Conservation (phyloP, 2,888 invertebrate species). For the Dicyrtomina minuta region DNA sequence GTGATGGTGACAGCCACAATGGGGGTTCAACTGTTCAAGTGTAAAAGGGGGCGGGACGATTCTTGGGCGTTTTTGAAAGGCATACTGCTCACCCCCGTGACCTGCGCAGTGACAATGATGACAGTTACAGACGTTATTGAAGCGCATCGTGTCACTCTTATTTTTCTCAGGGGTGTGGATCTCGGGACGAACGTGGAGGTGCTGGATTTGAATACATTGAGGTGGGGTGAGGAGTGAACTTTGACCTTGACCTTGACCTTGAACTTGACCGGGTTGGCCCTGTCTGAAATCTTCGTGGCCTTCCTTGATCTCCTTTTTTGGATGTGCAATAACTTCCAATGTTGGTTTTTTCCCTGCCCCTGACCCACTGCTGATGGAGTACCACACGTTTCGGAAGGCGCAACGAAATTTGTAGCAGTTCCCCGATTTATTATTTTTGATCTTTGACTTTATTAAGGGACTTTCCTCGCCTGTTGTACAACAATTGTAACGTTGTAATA, state of each 20-base stretch:
- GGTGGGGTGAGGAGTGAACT: background rate
- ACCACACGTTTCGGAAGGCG: conserved; percentile 8
- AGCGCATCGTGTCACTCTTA: conserved; percentile 15
- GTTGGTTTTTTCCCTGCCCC: background rate
- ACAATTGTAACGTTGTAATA: no score
- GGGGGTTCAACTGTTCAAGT: background rate
- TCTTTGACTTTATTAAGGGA: no score
- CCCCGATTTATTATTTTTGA: no score
- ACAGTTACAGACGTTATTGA: background rate
- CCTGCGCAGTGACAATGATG: background rate
- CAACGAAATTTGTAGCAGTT: conserved; percentile 15
- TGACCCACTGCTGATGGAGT: background rate
- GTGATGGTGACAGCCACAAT: no score
- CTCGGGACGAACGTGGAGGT: background rate
- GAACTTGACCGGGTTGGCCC: background rate
- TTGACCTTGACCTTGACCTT: background rate
- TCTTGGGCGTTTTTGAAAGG: background rate
- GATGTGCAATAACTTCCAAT: background rate
- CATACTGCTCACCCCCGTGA: background rate
- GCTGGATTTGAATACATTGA: background rate
- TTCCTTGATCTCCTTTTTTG: background rate
- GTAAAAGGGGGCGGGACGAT: conserved; percentile 1
- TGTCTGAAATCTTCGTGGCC: background rate
- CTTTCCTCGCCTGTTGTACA: no score
- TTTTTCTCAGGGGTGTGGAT: conserved; percentile 1